Evolutionary conservation across 2,113 vertebrate genomes (phyloP).

Genomic region (Carassius gibelio): DNA sequence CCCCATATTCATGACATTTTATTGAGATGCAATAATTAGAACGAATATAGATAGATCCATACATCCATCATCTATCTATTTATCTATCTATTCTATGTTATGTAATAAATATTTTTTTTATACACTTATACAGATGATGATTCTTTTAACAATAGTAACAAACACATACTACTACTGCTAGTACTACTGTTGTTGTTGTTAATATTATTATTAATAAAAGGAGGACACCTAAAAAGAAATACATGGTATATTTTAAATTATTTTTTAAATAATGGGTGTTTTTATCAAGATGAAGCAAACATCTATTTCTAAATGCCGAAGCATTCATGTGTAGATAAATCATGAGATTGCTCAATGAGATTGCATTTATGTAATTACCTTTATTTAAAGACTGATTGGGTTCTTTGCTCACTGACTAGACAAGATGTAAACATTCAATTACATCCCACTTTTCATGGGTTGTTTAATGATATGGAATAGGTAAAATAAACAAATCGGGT

Average conservation of each 20-base stretch:
- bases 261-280: neutral
- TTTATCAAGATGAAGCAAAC: neutral
- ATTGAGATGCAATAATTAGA: too few relatives aligned
- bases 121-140: too few relatives aligned
- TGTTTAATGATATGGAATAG: slow-evolving; percentile 26
- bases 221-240: neutral
- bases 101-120: too few relatives aligned
- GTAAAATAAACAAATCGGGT: slow-evolving; percentile 34
- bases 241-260: neutral
- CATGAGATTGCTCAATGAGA: neutral
- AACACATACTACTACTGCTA: too few relatives aligned
- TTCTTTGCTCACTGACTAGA: slow-evolving; percentile 2
- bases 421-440: neutral
- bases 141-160: too few relatives aligned
- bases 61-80: too few relatives aligned
- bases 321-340: slow-evolving; percentile 2
- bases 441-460: neutral
- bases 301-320: neutral
- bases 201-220: too few relatives aligned
- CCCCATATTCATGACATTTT: too few relatives aligned
- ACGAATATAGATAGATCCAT: too few relatives aligned
- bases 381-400: slow-evolving; percentile 18
- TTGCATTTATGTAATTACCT: neutral
- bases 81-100: too few relatives aligned
- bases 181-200: too few relatives aligned